These are phyloP conservation scores for Apaloderma vittatum DNA, from an alignment of 2,113 vertebrate species.

Conservation along the genomic window DNA sequence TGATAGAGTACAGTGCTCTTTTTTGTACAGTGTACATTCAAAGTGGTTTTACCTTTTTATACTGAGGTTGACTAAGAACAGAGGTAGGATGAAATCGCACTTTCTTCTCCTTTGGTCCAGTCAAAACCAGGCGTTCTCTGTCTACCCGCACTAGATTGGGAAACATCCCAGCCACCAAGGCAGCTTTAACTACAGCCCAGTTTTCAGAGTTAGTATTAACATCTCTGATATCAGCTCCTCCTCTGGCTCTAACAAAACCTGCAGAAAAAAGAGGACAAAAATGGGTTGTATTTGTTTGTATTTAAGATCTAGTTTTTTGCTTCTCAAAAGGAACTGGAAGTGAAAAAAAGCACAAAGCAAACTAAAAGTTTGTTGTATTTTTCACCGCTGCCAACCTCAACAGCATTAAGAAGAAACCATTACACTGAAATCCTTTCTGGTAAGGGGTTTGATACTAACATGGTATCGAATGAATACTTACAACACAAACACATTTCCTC, in stretches of 20 bases:
- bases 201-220: slow-evolving; percentile 96
- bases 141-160: slow-evolving; percentile 91
- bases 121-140: slow-evolving; percentile 79
- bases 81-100: slow-evolving; percentile 92
- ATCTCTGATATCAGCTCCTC: slow-evolving; percentile 90
- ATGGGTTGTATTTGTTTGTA: neutral
- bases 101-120: slow-evolving; percentile 87
- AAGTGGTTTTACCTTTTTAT: slow-evolving; percentile 86
- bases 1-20: neutral
- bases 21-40: neutral
- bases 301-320: neutral
- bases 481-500: neutral
- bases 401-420: neutral
- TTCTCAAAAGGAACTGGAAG: neutral
- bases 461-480: neutral
- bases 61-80: slow-evolving; percentile 86
- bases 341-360: neutral
- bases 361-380: neutral
- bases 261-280: neutral
- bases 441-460: neutral
- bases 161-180: slow-evolving; percentile 93
- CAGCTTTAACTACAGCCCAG: slow-evolving; percentile 96
- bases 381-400: neutral
- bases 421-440: neutral
- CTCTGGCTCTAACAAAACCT: slow-evolving; percentile 94